Conservation (phyloP, 2,113 vertebrate species). For the Channa argus region DNA sequence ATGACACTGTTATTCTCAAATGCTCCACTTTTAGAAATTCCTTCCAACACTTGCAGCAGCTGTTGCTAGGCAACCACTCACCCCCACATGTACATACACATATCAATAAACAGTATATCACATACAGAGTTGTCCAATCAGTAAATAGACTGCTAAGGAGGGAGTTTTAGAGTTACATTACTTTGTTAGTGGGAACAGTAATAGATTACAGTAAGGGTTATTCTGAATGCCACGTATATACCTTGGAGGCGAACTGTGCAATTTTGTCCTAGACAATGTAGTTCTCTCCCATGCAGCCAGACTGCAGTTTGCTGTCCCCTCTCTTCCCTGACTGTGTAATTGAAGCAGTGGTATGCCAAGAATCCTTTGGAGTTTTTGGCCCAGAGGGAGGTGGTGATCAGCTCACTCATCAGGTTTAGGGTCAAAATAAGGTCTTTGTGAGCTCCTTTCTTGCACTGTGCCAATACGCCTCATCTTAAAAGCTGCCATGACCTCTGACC, state of each 20-base stretch:
- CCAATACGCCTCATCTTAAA: conserved; percentile 24
- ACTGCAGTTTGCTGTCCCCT: conserved; percentile 12
- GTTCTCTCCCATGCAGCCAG: conserved; percentile 23
- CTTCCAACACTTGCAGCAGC: conserved; percentile 35
- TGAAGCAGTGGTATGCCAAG: conserved; percentile 57
- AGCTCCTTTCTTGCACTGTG: conserved; percentile 18
- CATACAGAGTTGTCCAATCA: not conserved
- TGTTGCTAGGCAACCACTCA: conserved; percentile 62
- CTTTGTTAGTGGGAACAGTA: not conserved
- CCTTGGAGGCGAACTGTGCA: not conserved
- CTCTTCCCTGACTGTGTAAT: conserved; percentile 38
- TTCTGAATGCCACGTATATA: not conserved
- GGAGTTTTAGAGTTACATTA: not conserved
- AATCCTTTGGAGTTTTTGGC: conserved; percentile 66
- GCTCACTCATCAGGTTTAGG: conserved; percentile 53
- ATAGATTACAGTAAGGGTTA: not conserved
- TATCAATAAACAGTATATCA: conserved; percentile 15
- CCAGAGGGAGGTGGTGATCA: conserved; percentile 60
- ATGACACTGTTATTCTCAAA: conserved; percentile 12
- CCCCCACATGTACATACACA: conserved; percentile 22
- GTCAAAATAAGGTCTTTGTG: conserved; percentile 50
- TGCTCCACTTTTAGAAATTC: conserved; percentile 59
- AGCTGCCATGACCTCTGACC: conserved; percentile 40
- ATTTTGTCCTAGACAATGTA: not conserved
- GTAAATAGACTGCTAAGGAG: not conserved